phyloP scores from a whole-genome alignment of 2,888 invertebrate genomes.

The Drosophila paramelanica region DNA sequence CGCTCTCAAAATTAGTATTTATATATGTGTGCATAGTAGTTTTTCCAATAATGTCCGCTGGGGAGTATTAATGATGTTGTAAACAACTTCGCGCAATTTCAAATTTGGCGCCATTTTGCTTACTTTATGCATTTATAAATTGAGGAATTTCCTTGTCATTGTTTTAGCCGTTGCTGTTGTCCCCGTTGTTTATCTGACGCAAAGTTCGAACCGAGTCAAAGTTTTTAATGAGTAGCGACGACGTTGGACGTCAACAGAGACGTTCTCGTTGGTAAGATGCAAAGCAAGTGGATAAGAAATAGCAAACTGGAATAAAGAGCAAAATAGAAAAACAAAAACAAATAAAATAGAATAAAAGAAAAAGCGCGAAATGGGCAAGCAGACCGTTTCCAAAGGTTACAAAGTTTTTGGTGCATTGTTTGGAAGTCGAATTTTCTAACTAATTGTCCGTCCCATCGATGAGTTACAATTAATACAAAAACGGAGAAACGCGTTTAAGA shows the following conservation, averaged over 20 bases:
- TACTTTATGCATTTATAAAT: constrained; percentile 74
- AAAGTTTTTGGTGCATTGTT: constrained; percentile 38
- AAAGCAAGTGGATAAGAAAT: constrained; percentile 43
- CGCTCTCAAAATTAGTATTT: no score
- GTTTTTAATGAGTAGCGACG: constrained; percentile 76
- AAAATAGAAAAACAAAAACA: constrained; percentile 7
- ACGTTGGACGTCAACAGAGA: constrained; percentile 59
- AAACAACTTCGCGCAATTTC: constrained; percentile 1
- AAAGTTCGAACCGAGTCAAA: constrained; percentile 74
- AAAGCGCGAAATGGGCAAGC: not conserved
- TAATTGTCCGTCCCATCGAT: constrained; percentile 32
- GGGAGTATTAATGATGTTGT: constrained; percentile 14
- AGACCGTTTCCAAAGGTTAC: constrained; percentile 3
- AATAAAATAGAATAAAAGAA: constrained; percentile 4
- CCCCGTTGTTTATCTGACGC: constrained; percentile 67
- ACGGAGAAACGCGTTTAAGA: constrained; percentile 1
- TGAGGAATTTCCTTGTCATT: constrained; percentile 23
- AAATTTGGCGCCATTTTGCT: constrained; percentile 53
- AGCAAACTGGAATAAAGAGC: constrained; percentile 6
- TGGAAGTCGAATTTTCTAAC: constrained; percentile 22
- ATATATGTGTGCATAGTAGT: not conserved
- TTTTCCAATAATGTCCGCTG: not conserved
- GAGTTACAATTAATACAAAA: constrained; percentile 13
- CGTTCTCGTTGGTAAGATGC: constrained; percentile 34
- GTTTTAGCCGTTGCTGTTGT: constrained; percentile 35